Conservation (phyloP, 1,140 invertebrate genomes). For the Cydia fagiglandana region DNA sequence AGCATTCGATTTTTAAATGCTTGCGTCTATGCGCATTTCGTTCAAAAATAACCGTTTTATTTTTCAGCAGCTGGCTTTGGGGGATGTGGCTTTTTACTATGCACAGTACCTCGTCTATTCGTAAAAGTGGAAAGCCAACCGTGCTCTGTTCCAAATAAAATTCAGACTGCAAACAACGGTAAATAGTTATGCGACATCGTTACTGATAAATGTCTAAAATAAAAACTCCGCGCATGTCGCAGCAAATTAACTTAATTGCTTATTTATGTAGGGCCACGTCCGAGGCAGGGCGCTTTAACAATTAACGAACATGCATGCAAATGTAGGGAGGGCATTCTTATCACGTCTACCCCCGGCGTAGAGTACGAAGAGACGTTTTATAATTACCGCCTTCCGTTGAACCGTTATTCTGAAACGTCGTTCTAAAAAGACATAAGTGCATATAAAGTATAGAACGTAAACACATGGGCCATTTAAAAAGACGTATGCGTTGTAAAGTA, state of each 20-base stretch:
- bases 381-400: constrained; percentile 1
- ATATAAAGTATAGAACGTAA: background rate
- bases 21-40: constrained; percentile 4
- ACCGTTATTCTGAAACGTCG: background rate
- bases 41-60: background rate
- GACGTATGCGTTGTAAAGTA: background rate
- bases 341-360: constrained; percentile 8
- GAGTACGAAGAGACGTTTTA: constrained; percentile 2
- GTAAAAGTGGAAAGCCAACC: background rate
- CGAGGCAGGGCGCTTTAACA: constrained; percentile 30
- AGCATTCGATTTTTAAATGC: constrained; percentile 11
- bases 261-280: constrained; percentile 47
- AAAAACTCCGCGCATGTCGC: constrained; percentile 48
- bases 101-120: background rate
- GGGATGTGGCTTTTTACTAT: background rate
- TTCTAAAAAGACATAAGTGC: background rate
- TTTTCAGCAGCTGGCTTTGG: background rate
- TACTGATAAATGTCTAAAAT: constrained; percentile 60
- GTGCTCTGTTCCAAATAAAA: background rate
- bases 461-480: background rate
- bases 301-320: constrained; percentile 34
- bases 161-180: background rate
- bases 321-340: constrained; percentile 26
- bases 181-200: constrained; percentile 42
- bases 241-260: constrained; percentile 63